Evolutionary conservation across 2,888 invertebrate species (phyloP), one percentile per base, ranked within the genome.

Genomic region (Zhuqinia jingwanae): DNA sequence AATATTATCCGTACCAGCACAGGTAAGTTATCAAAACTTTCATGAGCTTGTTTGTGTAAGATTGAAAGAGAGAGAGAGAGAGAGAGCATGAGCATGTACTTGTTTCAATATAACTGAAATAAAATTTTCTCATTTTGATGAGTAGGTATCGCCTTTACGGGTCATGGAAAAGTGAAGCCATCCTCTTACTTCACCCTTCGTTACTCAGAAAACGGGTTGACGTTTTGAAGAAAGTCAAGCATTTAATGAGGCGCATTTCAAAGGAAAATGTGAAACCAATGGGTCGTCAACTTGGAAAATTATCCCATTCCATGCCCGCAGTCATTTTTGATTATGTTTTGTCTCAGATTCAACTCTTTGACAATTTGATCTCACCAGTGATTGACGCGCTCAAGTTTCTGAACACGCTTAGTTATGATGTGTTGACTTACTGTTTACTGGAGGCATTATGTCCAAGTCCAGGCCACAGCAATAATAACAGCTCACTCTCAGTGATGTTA

Each of bases 201-300:
- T 93, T 99, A 78, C 94, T 98, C 92, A 94, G 96, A 22, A 96
- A 96, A 47, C 95, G 96, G 58, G 98, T 97, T 0, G 96, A 97
- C 92, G 96, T 97, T 0, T 95, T 97, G 90, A 98, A 98, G 92
- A 95, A 96, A 91, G 97, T 98, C 70, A 98, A 98, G 92, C 97
- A 97, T 90, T 96, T 99, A 50, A 98, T 99, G 97, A 99, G 99
- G 93, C 95, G 96, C 88, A 97, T 98, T 50, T 98, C 98, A 91
- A 99, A 99, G 92, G 99, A 99, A 92, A 99, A 98, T 92, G 97
- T 99, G 6, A 99, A 99, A 92, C 97, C 97, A 0, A 96, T 98
- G 88, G 99, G 99, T 0, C 94, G 99, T 86, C 95, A 97, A 70
- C 96, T 99, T 89, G 99, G 99, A 15, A 99, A 99, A 93, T 94